Evolutionary conservation across 2,113 vertebrate species (phyloP).

Genomic region (Corydoras maculifer): DNA sequence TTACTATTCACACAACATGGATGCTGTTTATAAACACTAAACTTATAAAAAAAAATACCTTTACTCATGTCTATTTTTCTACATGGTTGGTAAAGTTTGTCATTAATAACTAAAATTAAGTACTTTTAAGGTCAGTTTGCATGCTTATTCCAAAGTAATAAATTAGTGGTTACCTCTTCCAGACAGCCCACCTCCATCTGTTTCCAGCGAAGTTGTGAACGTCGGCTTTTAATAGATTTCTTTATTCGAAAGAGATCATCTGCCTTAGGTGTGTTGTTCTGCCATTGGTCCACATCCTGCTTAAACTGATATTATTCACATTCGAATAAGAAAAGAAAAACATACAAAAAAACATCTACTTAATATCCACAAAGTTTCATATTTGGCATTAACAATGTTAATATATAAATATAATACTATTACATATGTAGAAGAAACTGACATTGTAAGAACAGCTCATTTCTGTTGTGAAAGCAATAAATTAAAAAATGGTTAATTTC

Average conservation of each 20-base stretch:
- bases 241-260: conserved; percentile 63
- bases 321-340: not conserved
- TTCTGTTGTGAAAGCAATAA: too few species aligned
- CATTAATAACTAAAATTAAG: not conserved
- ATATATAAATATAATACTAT: not conserved
- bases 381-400: not conserved
- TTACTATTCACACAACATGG: too few species aligned
- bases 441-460: too few species aligned
- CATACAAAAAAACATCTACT: not conserved
- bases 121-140: not conserved
- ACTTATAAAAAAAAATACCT: too few species aligned
- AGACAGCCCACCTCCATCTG: conserved; percentile 66
- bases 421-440: too few species aligned
- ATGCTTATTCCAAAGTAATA: too few species aligned
- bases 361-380: too few species aligned
- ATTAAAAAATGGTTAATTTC: too few species aligned
- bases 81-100: too few species aligned
- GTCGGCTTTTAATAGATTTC: conserved; percentile 64
- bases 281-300: conserved; percentile 57
- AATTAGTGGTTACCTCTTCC: conserved; percentile 60
- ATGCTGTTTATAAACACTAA: too few species aligned
- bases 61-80: too few species aligned
- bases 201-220: conserved; percentile 67
- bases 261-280: conserved; percentile 55
- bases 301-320: conserved; percentile 58